These are phyloP conservation scores for Tetropium fuscum DNA, from an alignment of 2,888 invertebrate species.

Conservation along the genomic window DNA sequence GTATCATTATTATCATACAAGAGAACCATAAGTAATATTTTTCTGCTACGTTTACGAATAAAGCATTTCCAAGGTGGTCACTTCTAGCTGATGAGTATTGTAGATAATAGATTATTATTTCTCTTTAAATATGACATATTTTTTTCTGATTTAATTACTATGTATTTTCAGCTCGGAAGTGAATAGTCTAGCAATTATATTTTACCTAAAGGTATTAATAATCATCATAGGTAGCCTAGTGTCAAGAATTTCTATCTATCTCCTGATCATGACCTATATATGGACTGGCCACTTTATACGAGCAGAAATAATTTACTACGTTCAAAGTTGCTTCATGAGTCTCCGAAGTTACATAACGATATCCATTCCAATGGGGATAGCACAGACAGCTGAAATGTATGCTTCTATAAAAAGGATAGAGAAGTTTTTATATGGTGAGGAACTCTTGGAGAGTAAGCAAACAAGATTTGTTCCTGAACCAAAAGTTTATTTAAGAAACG, in stretches of 20 bases:
- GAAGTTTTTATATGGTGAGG: slow-evolving; percentile 37
- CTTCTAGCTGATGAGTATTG: too few relatives aligned
- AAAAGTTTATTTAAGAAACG: slow-evolving; percentile 38
- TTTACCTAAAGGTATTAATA: slow-evolving; percentile 57
- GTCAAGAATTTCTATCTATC: slow-evolving; percentile 48
- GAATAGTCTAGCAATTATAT: slow-evolving; percentile 66
- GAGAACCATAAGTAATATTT: too few relatives aligned
- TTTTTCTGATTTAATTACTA: slow-evolving; percentile 24
- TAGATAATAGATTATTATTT: too few relatives aligned
- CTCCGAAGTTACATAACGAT: slow-evolving; percentile 49
- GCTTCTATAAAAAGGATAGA: slow-evolving; percentile 48
- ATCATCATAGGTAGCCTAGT: slow-evolving; percentile 54
- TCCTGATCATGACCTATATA: slow-evolving; percentile 51
- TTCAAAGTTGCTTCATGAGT: slow-evolving; percentile 43
- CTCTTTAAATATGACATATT: too few relatives aligned
- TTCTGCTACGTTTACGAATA: too few relatives aligned
- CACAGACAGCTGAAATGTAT: slow-evolving; percentile 48
- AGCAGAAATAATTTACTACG: slow-evolving; percentile 49
- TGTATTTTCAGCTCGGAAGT: slow-evolving; percentile 72
- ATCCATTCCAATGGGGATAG: slow-evolving; percentile 53
- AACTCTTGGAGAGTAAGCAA: slow-evolving; percentile 4
- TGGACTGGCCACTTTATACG: slow-evolving; percentile 46
- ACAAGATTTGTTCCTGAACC: slow-evolving; percentile 11
- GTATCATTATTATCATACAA: too few relatives aligned
- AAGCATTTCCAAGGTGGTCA: too few relatives aligned